Evolutionary conservation across 35 echinoderm and acorn worm genomes (phyloP).

Genomic region (Lytechinus variegatus): DNA sequence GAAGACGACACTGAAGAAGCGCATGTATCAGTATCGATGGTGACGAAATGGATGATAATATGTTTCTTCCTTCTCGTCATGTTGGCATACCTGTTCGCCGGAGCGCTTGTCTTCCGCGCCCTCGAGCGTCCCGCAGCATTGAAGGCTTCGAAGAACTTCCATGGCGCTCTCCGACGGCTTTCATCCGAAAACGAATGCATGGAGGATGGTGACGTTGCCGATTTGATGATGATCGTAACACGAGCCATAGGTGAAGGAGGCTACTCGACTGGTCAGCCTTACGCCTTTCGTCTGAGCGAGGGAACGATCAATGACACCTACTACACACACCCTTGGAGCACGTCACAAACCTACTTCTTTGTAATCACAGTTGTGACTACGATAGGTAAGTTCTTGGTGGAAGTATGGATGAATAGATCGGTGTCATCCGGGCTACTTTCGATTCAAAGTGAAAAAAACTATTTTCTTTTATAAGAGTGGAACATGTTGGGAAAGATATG

Average conservation of each 20-base stretch:
- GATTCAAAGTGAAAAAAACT: too few relatives aligned
- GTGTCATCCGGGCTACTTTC: too few relatives aligned
- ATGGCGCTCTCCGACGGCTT: background rate
- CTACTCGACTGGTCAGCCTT: background rate
- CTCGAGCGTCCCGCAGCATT: background rate
- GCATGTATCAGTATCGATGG: background rate
- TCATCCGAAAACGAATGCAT: background rate
- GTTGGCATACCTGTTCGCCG: background rate
- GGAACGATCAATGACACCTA: background rate
- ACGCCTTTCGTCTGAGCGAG: background rate
- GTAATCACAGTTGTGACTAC: background rate
- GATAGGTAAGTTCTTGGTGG: background rate
- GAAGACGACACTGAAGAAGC: background rate
- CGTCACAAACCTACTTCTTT: background rate
- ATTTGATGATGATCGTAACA: constrained; percentile 8
- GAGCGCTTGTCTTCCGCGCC: background rate
- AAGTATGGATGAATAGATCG: too few relatives aligned
- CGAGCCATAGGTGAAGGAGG: background rate
- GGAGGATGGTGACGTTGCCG: background rate
- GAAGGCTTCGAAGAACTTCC: background rate
- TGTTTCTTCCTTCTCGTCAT: background rate
- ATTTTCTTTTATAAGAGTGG: too few relatives aligned
- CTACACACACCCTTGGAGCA: background rate
- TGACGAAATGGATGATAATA: background rate
- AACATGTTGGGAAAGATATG: too few relatives aligned